phyloP scores from a whole-genome alignment of 2,888 invertebrate species.

The Troilus luridus region DNA sequence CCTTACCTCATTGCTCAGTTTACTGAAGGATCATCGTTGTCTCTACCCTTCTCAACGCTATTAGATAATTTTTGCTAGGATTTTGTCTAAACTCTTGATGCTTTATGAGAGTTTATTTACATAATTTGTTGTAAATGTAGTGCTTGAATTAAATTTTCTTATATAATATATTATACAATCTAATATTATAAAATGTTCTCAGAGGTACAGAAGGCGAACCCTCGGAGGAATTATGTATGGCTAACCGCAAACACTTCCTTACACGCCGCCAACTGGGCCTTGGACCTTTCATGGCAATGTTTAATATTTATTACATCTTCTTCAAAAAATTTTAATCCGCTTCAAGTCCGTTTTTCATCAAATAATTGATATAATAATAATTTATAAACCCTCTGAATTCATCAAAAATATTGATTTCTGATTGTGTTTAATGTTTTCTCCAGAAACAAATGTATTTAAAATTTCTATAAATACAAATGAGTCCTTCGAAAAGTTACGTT shows the following conservation, averaged over 20 bases:
- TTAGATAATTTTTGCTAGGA: neutral
- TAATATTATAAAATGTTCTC: neutral
- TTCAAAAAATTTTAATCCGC: neutral
- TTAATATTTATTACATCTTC: neutral
- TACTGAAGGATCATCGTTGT: neutral
- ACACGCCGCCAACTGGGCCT: neutral
- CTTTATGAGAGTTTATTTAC: neutral
- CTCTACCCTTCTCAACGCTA: neutral
- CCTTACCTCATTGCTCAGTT: no score
- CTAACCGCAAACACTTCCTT: neutral
- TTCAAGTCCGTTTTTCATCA: neutral
- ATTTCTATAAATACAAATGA: no score
- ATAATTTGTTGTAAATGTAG: no score
- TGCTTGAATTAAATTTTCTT: neutral
- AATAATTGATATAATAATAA: no score
- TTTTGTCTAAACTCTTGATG: neutral
- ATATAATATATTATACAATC: neutral
- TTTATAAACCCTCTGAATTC: no score
- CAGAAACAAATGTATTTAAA: no score
- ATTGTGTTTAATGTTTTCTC: no score
- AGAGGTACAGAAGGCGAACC: neutral
- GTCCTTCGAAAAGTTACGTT: no score
- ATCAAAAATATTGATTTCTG: no score
- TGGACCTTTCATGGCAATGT: neutral
- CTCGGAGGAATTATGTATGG: constrained; percentile 9